These are phyloP conservation scores for Semnornis frantzii DNA, from an alignment of 2,113 vertebrate genomes.

Conservation along the genomic window DNA sequence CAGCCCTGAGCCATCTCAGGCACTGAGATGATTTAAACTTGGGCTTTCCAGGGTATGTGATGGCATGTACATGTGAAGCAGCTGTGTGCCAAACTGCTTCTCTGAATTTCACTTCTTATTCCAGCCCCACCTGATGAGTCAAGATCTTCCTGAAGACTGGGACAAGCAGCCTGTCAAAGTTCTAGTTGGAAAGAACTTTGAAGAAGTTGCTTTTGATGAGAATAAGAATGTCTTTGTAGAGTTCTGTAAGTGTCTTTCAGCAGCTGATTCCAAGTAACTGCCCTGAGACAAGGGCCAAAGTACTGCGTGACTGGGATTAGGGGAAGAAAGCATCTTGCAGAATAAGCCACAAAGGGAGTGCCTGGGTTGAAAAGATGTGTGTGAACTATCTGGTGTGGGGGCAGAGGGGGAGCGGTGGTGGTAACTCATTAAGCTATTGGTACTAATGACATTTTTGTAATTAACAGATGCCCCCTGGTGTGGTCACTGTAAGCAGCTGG, in stretches of 20 bases:
- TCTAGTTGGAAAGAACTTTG: constrained; percentile 95
- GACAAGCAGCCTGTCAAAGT: constrained; percentile 91
- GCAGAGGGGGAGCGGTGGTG: background rate
- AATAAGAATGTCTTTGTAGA: constrained; percentile 94
- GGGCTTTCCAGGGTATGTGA: background rate
- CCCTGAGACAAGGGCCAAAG: background rate
- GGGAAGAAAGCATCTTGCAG: background rate
- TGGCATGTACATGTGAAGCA: background rate
- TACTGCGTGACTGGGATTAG: background rate
- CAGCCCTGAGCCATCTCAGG: background rate
- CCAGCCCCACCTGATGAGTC: constrained; percentile 97
- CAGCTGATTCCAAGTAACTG: background rate
- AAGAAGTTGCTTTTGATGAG: constrained; percentile 90
- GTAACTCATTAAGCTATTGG: background rate
- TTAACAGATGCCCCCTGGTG: constrained; percentile 95
- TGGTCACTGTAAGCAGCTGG: constrained; percentile 97
- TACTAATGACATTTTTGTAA: background rate
- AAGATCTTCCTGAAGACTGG: constrained; percentile 96
- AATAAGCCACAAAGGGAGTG: too few relatives aligned
- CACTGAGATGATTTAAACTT: background rate
- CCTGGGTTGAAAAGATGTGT: background rate
- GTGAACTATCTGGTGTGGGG: background rate
- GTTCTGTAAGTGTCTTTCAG: constrained; percentile 87
- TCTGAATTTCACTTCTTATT: background rate
- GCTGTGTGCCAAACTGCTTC: background rate